Conservation (phyloP, 2,888 invertebrate genomes). For the Acanthopleura granulata region DNA sequence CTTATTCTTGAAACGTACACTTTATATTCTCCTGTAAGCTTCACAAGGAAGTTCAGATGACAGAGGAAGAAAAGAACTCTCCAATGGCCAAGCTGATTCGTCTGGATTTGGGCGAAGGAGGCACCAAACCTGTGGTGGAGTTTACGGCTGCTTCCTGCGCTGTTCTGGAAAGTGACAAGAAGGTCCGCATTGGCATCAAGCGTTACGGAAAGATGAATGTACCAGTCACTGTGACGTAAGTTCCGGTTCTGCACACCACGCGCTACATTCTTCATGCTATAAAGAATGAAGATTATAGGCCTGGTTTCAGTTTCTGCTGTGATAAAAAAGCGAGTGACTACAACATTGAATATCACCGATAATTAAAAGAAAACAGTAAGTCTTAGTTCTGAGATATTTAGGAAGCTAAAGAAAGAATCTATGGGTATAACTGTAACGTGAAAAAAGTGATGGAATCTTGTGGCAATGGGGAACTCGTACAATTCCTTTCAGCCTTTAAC, state of each 20-base stretch:
- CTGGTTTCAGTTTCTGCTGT: no score
- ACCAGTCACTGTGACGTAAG: slow-evolving; percentile 70
- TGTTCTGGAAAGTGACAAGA: slow-evolving; percentile 72
- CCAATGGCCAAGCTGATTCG: slow-evolving; percentile 30
- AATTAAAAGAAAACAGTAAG: no score
- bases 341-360: no score
- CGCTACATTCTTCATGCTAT: no score
- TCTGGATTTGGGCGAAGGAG: slow-evolving; percentile 64
- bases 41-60: slow-evolving; percentile 47
- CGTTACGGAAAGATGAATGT: slow-evolving; percentile 72
- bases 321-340: no score
- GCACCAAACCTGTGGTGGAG: slow-evolving; percentile 72
- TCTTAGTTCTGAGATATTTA: no score
- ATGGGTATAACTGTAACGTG: no score
- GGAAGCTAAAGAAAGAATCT: no score
- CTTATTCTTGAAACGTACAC: not conserved
- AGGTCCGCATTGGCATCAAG: slow-evolving; percentile 70
- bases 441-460: no score
- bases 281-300: no score
- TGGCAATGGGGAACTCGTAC: no score
- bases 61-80: slow-evolving; percentile 41
- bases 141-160: slow-evolving; percentile 73
- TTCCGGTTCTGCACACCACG: not conserved
- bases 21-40: slow-evolving; percentile 37
- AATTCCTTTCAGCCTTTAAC: no score